A percentile compares a stretch with the other conserved stretches of the same genome.
phyloP scores from a whole-genome alignment of 2,888 invertebrate species.

The Asteroscopus sphinx region DNA sequence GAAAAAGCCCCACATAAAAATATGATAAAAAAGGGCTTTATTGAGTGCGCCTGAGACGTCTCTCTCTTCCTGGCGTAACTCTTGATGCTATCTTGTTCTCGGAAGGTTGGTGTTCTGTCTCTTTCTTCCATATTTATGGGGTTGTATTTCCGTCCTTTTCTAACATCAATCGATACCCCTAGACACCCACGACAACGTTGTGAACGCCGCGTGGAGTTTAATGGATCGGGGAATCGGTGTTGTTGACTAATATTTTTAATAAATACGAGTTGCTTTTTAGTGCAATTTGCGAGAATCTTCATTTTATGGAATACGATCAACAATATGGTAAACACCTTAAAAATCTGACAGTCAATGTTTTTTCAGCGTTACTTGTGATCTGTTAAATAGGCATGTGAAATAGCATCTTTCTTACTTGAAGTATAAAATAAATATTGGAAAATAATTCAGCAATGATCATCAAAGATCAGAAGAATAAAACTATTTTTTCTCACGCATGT shows the following conservation, averaged over 20 bases:
- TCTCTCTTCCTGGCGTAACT: slow-evolving; percentile 78
- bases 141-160: slow-evolving; percentile 65
- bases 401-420: too few species aligned
- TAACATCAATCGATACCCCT: slow-evolving; percentile 81
- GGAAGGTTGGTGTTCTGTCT: slow-evolving; percentile 74
- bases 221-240: slow-evolving; percentile 63
- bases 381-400: too few species aligned
- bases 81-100: slow-evolving; percentile 87
- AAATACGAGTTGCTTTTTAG: too few species aligned
- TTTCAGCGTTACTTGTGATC: too few species aligned
- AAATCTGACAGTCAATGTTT: too few species aligned
- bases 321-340: too few species aligned
- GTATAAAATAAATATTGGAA: too few species aligned
- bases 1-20: slow-evolving; percentile 46
- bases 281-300: too few species aligned
- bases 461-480: too few species aligned
- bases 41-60: slow-evolving; percentile 82
- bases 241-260: slow-evolving; percentile 14
- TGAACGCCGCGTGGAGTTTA: slow-evolving; percentile 62
- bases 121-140: slow-evolving; percentile 49
- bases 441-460: too few species aligned
- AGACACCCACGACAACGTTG: slow-evolving; percentile 80
- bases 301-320: too few species aligned
- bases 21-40: slow-evolving; percentile 68
- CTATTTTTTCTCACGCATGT: too few species aligned